These are phyloP conservation scores for Tetanocera ferruginea DNA, from an alignment of 2,888 invertebrate species.

Conservation along the genomic window DNA sequence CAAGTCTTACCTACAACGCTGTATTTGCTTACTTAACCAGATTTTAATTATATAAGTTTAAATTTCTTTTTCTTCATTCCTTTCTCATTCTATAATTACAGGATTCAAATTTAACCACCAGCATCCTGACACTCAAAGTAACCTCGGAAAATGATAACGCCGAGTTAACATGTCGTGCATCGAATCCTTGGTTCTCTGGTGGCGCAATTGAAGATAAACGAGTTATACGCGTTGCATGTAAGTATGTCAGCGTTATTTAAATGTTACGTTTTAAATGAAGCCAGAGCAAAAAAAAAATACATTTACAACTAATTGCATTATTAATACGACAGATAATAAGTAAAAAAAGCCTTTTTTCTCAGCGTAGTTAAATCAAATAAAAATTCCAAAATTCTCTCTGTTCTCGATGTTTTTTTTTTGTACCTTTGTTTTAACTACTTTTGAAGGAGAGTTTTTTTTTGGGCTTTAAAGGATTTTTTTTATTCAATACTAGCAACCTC, in stretches of 20 bases:
- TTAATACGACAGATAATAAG: too few relatives aligned
- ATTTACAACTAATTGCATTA: too few relatives aligned
- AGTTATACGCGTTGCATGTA: constrained; percentile 86
- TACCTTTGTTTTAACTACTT: too few relatives aligned
- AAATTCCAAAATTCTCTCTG: too few relatives aligned
- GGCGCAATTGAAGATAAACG: constrained; percentile 84
- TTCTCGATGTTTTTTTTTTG: too few relatives aligned
- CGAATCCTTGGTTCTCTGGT: constrained; percentile 89
- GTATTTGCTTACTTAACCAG: neutral
- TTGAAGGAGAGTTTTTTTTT: too few relatives aligned
- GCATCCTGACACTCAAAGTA: constrained; percentile 81
- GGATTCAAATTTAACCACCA: constrained; percentile 77
- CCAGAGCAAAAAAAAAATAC: too few relatives aligned
- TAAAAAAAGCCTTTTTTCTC: too few relatives aligned
- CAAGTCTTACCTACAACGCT: neutral
- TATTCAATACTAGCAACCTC: too few relatives aligned
- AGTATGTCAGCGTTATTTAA: constrained; percentile 74
- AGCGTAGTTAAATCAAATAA: too few relatives aligned
- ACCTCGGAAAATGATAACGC: constrained; percentile 85
- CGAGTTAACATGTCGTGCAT: constrained; percentile 85
- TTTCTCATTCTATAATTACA: constrained; percentile 39
- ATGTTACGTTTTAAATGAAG: too few relatives aligned
- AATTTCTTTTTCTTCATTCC: neutral
- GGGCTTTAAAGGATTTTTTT: too few relatives aligned
- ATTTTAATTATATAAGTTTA: constrained; percentile 8